Conservation (phyloP, 2,888 invertebrate species). For the Spodoptera littoralis region DNA sequence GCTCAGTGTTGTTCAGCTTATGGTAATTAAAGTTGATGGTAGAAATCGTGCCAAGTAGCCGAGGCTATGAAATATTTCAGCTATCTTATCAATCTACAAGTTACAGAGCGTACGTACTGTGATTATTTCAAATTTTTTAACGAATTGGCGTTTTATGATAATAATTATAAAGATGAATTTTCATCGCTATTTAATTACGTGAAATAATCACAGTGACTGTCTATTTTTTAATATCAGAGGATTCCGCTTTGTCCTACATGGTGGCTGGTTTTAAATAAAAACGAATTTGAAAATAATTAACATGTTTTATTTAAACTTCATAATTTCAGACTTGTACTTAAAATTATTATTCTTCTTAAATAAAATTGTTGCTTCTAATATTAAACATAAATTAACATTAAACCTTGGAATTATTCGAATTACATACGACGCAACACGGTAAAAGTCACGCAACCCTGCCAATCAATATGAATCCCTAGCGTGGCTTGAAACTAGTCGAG, state of each 20-base stretch:
- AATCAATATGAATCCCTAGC: too few relatives aligned
- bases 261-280: slow-evolving; percentile 60
- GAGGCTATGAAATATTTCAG: slow-evolving; percentile 19
- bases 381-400: too few relatives aligned
- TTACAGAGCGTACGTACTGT: too few relatives aligned
- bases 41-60: slow-evolving; percentile 18
- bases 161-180: background rate
- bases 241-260: slow-evolving; percentile 51
- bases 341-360: background rate
- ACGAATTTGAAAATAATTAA: slow-evolving; percentile 37
- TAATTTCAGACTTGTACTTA: background rate
- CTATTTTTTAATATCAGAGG: slow-evolving; percentile 38
- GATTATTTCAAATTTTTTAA: too few relatives aligned
- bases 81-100: too few relatives aligned
- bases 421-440: too few relatives aligned
- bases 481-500: too few relatives aligned
- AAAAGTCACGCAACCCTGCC: too few relatives aligned
- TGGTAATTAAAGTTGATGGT: background rate
- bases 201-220: slow-evolving; percentile 24
- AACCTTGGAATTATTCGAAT: too few relatives aligned
- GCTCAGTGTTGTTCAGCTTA: background rate
- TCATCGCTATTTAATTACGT: background rate
- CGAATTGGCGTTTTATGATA: too few relatives aligned
- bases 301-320: slow-evolving; percentile 27
- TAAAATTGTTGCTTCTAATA: background rate